Evolutionary conservation across 2,888 invertebrate species (phyloP).

Genomic region (Auanema sp.): DNA sequence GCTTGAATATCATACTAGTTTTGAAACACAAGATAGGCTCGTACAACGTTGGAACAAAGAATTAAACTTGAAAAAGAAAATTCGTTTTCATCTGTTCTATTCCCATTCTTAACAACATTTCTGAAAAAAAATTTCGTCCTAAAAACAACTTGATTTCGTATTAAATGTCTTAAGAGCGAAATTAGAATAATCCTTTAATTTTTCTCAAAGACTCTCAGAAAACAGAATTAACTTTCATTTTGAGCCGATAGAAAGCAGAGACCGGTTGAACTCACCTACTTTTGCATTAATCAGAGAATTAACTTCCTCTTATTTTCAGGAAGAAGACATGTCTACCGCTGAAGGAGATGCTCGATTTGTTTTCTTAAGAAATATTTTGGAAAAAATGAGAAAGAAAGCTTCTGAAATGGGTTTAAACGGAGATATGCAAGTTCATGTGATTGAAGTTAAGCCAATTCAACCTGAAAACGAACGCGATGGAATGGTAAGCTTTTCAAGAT

Average conservation of each 20-base stretch:
- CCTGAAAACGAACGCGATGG: constrained; percentile 1
- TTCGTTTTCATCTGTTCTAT: too few species aligned
- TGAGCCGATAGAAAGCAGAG: background rate
- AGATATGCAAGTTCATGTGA: constrained; percentile 59
- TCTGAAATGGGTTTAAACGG: constrained; percentile 47
- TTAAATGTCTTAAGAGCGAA: too few species aligned
- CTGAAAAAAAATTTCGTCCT: too few species aligned
- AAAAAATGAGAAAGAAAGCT: constrained; percentile 54
- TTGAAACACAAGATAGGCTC: too few species aligned
- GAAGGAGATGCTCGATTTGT: constrained; percentile 39
- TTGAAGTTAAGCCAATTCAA: constrained; percentile 51
- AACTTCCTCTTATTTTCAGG: background rate
- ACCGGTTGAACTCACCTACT: too few species aligned
- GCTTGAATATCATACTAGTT: too few species aligned
- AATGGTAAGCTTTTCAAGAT: background rate
- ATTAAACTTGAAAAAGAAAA: too few species aligned
- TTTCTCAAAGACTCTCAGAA: background rate
- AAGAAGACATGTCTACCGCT: constrained; percentile 9
- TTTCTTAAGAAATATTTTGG: constrained; percentile 49
- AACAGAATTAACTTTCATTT: constrained; percentile 19
- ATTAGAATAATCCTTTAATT: too few species aligned
- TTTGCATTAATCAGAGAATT: too few species aligned
- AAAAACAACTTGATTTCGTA: too few species aligned
- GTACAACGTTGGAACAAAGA: too few species aligned
- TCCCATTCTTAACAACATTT: too few species aligned